Evolutionary conservation across 2,888 invertebrate genomes (phyloP).

Genomic region (Oligia fasciuncula): DNA sequence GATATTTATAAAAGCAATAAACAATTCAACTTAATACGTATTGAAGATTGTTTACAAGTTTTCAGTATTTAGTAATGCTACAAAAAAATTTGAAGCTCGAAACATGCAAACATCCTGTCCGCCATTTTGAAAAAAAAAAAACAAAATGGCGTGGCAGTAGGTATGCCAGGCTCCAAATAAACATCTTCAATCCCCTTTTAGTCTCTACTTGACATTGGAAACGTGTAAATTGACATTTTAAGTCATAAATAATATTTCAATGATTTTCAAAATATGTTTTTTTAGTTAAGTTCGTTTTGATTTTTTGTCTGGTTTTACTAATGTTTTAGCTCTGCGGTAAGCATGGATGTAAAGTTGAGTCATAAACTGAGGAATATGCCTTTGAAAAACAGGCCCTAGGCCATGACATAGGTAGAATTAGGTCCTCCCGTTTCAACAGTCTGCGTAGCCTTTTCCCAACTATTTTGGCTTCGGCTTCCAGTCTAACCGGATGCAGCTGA

Average conservation of each 20-base stretch:
- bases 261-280: slow-evolving; percentile 37
- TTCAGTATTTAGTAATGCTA: background rate
- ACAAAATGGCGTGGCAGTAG: background rate
- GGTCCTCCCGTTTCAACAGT: too few species aligned
- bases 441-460: too few species aligned
- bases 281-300: slow-evolving; percentile 20
- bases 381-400: background rate
- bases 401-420: background rate
- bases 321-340: slow-evolving; percentile 51
- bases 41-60: background rate
- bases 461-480: background rate
- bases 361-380: slow-evolving; percentile 10
- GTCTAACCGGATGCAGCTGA: background rate
- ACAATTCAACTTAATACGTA: background rate
- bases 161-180: background rate
- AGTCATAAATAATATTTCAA: background rate
- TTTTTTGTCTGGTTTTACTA: slow-evolving; percentile 29
- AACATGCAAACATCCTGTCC: background rate
- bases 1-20: background rate
- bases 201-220: background rate
- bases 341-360: slow-evolving; percentile 21
- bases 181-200: background rate
- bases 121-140: background rate
- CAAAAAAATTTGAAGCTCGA: slow-evolving; percentile 4
- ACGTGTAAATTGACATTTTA: background rate